Conservation (phyloP, 2,888 invertebrate species). For the Julus scanicus region DNA sequence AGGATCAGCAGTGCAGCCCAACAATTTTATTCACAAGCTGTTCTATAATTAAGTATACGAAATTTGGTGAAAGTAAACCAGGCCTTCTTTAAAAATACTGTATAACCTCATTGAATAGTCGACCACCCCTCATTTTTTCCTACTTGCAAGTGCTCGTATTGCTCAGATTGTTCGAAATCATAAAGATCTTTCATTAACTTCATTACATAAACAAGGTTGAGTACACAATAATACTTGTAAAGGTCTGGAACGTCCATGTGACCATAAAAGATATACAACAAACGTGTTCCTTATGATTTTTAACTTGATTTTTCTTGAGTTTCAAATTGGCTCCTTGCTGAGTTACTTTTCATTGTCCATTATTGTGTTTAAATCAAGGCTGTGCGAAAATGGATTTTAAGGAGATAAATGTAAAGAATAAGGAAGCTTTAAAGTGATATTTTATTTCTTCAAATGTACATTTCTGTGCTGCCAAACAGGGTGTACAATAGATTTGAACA, state of each 20-base stretch:
- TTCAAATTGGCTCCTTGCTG: constrained; percentile 37
- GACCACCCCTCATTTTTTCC: constrained; percentile 29
- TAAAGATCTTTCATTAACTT: background rate
- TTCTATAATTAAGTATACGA: constrained; percentile 12
- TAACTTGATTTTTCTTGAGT: background rate
- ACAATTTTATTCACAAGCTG: constrained; percentile 9
- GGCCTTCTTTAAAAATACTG: background rate
- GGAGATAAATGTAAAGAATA: constrained; percentile 2
- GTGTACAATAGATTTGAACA: background rate
- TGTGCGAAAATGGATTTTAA: constrained; percentile 14
- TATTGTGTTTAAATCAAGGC: constrained; percentile 6
- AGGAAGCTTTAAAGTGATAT: background rate
- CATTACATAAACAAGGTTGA: constrained; percentile 44
- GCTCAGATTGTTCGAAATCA: background rate
- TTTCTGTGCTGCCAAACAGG: background rate
- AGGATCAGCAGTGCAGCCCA: constrained; percentile 14
- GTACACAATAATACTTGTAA: constrained; percentile 19
- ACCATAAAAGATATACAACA: background rate
- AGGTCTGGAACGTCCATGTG: background rate
- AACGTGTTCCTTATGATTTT: background rate
- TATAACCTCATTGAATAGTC: constrained; percentile 19
- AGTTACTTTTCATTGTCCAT: background rate
- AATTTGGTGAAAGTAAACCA: constrained; percentile 17
- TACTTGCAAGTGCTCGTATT: background rate
- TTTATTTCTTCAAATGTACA: constrained; percentile 4